Conservation (phyloP, 2,113 vertebrate species). For the Aleadryas rufinucha region DNA sequence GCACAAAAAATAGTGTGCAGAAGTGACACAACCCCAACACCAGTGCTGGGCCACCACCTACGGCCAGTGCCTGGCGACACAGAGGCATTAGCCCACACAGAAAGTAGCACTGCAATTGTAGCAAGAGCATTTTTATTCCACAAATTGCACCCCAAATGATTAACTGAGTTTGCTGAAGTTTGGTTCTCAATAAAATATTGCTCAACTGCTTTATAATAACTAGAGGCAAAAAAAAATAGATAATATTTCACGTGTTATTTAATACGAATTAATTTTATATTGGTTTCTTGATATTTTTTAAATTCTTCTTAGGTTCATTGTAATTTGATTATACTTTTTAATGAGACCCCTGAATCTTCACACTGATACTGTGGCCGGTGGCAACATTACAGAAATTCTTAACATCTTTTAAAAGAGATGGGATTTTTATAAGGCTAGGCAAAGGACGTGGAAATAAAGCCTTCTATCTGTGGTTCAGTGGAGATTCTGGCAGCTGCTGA, state of each 20-base stretch:
- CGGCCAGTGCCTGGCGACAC: neutral
- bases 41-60: neutral
- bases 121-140: neutral
- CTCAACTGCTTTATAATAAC: neutral
- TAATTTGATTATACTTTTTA: neutral
- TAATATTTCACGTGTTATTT: neutral
- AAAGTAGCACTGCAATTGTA: neutral
- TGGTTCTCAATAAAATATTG: neutral
- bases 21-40: rapidly evolving
- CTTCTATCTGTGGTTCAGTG: rapidly evolving
- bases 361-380: rapidly evolving
- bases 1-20: rapidly evolving
- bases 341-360: neutral
- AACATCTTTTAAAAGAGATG: neutral
- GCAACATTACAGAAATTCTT: neutral
- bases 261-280: neutral
- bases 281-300: rapidly evolving
- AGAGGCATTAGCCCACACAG: neutral
- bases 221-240: rapidly evolving
- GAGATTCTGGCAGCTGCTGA: too few relatives aligned
- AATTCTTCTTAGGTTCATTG: neutral
- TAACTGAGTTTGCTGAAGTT: rapidly evolving
- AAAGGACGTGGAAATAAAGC: neutral
- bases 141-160: neutral
- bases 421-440: neutral